phyloP scores from a whole-genome alignment of 2,113 vertebrate species.

The Actinemys pallida region DNA sequence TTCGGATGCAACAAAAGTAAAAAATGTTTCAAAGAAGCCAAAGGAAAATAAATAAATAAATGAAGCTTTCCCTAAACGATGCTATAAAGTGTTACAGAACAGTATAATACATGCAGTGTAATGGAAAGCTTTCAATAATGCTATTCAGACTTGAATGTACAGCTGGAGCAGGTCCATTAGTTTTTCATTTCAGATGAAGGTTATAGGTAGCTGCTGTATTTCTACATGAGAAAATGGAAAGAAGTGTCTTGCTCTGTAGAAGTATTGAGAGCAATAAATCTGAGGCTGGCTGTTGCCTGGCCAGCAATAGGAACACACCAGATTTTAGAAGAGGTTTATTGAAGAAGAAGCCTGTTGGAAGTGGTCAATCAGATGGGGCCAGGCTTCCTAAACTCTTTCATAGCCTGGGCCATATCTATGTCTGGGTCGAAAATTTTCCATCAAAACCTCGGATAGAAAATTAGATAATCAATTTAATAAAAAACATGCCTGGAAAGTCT shows the following conservation, averaged over 20 bases:
- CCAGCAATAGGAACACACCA: background rate
- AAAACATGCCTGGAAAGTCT: background rate
- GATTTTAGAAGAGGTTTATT: background rate
- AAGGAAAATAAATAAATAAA: background rate
- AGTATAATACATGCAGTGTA: background rate
- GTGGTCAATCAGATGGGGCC: accelerated
- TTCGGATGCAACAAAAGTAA: background rate
- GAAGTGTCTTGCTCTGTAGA: background rate
- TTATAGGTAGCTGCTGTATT: background rate
- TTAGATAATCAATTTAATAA: accelerated
- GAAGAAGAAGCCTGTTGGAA: background rate
- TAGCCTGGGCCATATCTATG: background rate
- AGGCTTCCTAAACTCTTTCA: background rate
- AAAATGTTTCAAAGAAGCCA: background rate
- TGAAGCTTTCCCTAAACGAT: background rate
- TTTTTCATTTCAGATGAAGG: background rate
- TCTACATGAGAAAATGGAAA: background rate
- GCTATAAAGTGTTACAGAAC: background rate
- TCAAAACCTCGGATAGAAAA: background rate
- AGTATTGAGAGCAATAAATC: background rate
- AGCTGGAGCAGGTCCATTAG: background rate
- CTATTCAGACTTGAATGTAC: background rate
- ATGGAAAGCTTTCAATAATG: background rate
- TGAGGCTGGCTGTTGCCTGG: background rate
- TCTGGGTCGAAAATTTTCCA: background rate